phyloP scores from a whole-genome alignment of 2,113 vertebrate species.

The Chlorocebus sabaeus region DNA sequence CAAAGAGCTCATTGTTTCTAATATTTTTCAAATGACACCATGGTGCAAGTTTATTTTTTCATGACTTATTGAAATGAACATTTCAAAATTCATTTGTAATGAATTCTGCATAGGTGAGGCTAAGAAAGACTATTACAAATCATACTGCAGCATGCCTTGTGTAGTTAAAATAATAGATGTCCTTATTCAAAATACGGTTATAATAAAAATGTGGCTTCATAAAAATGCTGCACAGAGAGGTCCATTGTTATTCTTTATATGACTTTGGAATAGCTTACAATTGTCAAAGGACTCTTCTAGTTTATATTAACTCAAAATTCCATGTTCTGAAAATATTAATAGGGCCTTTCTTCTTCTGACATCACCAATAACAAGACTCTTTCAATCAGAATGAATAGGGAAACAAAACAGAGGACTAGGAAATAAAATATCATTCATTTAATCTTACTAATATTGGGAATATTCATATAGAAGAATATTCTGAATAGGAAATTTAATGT shows the following conservation, averaged over 20 bases:
- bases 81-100: constrained; percentile 64
- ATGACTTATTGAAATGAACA: constrained; percentile 33
- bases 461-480: constrained; percentile 6
- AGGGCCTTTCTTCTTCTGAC: constrained; percentile 27
- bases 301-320: constrained; percentile 58
- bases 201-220: constrained; percentile 51
- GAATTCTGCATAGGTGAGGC: constrained; percentile 9
- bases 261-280: constrained; percentile 21
- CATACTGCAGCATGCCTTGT: neutral
- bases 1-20: neutral
- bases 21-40: constrained; percentile 42
- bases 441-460: constrained; percentile 9
- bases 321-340: constrained; percentile 48
- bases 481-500: constrained; percentile 7
- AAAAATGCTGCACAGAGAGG: neutral
- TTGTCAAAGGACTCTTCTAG: constrained; percentile 35
- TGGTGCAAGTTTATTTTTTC: neutral
- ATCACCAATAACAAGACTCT: constrained; percentile 4
- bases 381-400: constrained; percentile 28
- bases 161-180: constrained; percentile 58
- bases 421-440: constrained; percentile 24
- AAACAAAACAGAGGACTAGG: neutral
- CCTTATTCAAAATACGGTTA: constrained; percentile 44
- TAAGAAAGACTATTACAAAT: constrained; percentile 43
- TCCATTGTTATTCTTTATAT: constrained; percentile 27